Base-by-base conservation (phyloP, 2,888 invertebrate species). In the Glomeris marginata region DNA sequence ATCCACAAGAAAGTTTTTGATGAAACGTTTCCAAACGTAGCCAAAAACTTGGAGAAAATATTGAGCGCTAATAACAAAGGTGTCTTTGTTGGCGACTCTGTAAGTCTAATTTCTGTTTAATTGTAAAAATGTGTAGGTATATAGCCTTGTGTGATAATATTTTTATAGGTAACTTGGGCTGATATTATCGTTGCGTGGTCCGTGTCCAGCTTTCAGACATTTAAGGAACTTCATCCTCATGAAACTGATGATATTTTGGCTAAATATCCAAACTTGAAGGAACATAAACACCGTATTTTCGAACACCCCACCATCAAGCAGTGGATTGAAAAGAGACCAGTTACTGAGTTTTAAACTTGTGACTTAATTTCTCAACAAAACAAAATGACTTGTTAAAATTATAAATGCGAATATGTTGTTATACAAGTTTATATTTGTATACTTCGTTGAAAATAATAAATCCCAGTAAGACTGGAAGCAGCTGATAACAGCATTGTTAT, bases 311-410 rank as follows among this genome's bases (percentile, higher is more conserved):
- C 69, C 20, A 76, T 80, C 58, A 77, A 78, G 61, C 70, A 69
- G 16, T 80, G 79, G 78, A 67, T 80, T 41, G 76, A 71, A 50
- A 76, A 74, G 55, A 72, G 79, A 54, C 80, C 80, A 28, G 65
- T 70, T 48, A 70, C 72, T 45, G 72, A 73, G 51, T 69, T 66
- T 55, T 76, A 70, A 69, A 21, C 28, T 5, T 38, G 36, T n/a
- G n/a, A n/a, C n/a, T n/a, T n/a, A n/a, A n/a, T n/a, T n/a, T n/a
- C n/a, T n/a, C n/a, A n/a, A n/a, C n/a, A n/a, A n/a, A n/a, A n/a
- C n/a, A n/a, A n/a, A n/a, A n/a, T n/a, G n/a, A n/a, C n/a, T n/a
- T n/a, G n/a, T n/a, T n/a, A n/a, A n/a, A n/a, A n/a, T n/a, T n/a
- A n/a, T n/a, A n/a, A n/a, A n/a, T n/a, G n/a, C n/a, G n/a, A n/a